Evolutionary conservation across 2,113 vertebrate species (phyloP), one percentile per base, ranked within the genome.

Genomic region (Protobothrops mucrosquamatus): DNA sequence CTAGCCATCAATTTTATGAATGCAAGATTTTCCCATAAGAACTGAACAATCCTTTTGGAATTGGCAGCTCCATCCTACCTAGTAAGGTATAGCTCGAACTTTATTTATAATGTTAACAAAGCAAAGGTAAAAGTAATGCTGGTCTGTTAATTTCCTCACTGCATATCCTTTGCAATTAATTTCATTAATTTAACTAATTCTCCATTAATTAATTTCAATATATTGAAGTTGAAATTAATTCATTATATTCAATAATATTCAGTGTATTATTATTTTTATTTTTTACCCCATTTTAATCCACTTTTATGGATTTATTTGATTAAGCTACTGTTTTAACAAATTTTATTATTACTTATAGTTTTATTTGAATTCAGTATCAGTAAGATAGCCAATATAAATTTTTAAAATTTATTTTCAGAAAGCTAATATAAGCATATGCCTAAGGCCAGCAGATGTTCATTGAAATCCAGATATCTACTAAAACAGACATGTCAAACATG

Each of bases 81-180:
- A 6, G 2, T 34, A 6, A 74, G n/a, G 14, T 74, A 34, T 74
- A 74, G 2, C n/a, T 74, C 0, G 0, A n/a, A 5, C 1, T 2
- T 1, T 34, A 74, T 74, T 74, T 18, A 74, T 74, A 74, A 34
- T 74, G 69, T 74, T 74, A 74, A 74, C 6, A 74, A 7, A 6
- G 69, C n/a, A n/a, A 74, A 34, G n/a, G 14, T 74, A 34, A 74
- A 74, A 20, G n/a, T 74, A 74, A 74, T 74, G 34, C 69, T 39
- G 15, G n/a, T 18, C 69, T 18, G 18, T 39, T 81, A 81, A 81
- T 81, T 81, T 81, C 69, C 18, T 81, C 20, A 81, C 20, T 81
- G 34, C 34, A 20, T 81, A 81, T 81, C 15, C 18, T 39, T 39
- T 39, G 15, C 69, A 69, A 69, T 69, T 69, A n/a, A 64, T 64